A percentile compares a stretch with the other conserved stretches of the same genome.
phyloP scores from a whole-genome alignment of 2,888 invertebrate species.

The Parthenolecanium corni region DNA sequence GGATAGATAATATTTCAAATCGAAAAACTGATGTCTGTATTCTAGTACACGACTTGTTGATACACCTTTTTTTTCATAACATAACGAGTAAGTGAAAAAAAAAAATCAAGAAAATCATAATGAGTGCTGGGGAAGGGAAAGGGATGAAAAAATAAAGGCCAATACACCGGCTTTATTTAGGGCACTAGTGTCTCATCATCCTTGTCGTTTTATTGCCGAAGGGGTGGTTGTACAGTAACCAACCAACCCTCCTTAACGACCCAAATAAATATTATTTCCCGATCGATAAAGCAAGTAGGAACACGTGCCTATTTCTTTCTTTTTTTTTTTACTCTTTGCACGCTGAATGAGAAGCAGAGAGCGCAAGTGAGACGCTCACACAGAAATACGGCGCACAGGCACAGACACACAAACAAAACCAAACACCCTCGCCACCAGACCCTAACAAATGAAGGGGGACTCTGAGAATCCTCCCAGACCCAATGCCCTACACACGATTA shows the following conservation, averaged over 20 bases:
- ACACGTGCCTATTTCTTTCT: conserved; percentile 24
- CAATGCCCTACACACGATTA: conserved; percentile 11
- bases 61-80: too few relatives aligned
- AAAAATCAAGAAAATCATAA: conserved; percentile 4
- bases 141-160: conserved; percentile 21
- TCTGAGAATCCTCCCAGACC: conserved; percentile 11
- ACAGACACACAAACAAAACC: too few relatives aligned
- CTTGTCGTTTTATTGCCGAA: conserved; percentile 6
- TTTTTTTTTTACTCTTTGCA: conserved; percentile 1
- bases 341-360: conserved; percentile 1
- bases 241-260: conserved; percentile 26
- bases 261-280: conserved; percentile 28
- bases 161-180: conserved; percentile 24
- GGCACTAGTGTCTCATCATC: conserved; percentile 28
- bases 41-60: too few relatives aligned
- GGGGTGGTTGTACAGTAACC: conserved; percentile 21
- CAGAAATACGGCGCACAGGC: neutral
- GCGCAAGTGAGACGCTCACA: too few relatives aligned
- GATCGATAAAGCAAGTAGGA: conserved; percentile 28
- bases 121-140: neutral
- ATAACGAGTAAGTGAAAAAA: neutral
- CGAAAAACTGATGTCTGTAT: too few relatives aligned
- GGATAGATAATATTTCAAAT: too few relatives aligned
- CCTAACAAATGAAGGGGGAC: too few relatives aligned
- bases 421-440: too few relatives aligned